These are phyloP conservation scores for Bombylius major DNA, from an alignment of 2,888 invertebrate genomes.

Conservation along the genomic window DNA sequence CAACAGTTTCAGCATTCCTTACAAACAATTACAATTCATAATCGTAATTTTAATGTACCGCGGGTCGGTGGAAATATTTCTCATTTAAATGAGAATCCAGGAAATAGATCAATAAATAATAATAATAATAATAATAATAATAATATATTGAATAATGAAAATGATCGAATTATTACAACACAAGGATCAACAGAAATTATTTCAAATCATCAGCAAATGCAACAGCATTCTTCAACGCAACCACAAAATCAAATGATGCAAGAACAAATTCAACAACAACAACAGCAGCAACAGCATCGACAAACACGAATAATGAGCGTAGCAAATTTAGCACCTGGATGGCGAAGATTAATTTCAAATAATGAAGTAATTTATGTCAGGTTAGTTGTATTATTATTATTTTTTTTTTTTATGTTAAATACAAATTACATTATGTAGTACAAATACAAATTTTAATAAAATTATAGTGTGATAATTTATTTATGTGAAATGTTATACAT, in stretches of 20 bases:
- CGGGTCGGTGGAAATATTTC: conserved; percentile 24
- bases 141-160: background rate
- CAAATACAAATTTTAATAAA: too few species aligned
- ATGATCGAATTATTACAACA: conserved; percentile 17
- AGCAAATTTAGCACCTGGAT: conserved; percentile 56
- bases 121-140: too few species aligned
- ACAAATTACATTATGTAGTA: too few species aligned
- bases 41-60: conserved; percentile 21
- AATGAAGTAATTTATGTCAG: conserved; percentile 66
- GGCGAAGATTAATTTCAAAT: conserved; percentile 60
- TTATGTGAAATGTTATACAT: too few species aligned
- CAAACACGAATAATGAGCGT: conserved; percentile 3
- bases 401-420: too few species aligned
- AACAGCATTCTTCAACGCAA: background rate
- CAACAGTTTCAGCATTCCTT: conserved; percentile 9
- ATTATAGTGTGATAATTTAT: too few species aligned
- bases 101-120: background rate
- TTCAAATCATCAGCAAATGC: background rate
- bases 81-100: conserved; percentile 2
- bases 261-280: conserved; percentile 15
- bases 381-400: conserved; percentile 40
- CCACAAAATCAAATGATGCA: conserved; percentile 2
- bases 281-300: background rate
- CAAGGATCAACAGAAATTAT: conserved; percentile 11
- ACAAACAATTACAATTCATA: conserved; percentile 20